Evolutionary conservation across 2,113 vertebrate genomes (phyloP), one percentile per base, ranked within the genome.

Genomic region (Xyliphius kryptos): DNA sequence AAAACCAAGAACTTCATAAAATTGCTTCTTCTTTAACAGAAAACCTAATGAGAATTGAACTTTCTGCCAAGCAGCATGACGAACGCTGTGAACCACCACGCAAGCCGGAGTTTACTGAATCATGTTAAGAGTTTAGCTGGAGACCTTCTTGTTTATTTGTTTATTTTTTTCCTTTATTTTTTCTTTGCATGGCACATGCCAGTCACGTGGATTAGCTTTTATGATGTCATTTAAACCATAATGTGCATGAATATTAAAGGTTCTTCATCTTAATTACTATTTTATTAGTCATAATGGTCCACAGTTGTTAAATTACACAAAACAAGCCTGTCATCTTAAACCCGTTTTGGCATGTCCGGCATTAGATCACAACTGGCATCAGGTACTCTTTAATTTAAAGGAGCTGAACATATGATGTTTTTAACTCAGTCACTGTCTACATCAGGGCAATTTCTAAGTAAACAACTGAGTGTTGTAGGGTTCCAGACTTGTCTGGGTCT

Each of bases 341-440:
- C 63, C 64, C 19, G 40, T 1, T 14, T 60, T 66, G 61, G 71
- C 65, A 67, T 63, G 72, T 55, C 20, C 57, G 65, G 77, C 74
- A 63, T 75, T 67, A 76, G 66, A 3, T 47, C 43, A 20, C 17
- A 62, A 68, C 76, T 77, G 77, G 61, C 76, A 56, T 56, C 43
- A 15, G 13, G 16, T 69, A 77, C 73, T 68, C 68, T 70, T 22
- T 85, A 75, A 76, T 82, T 82, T 79, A 36, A 57, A 46, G 40
- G 44, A 41, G 68, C 72, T 70, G 73, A 75, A 79, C 79, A 72
- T 75, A 78, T 61, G 60, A 43, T 56, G 19, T 53, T 21, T 52
- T n/a, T n/a, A n/a, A 37, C 59, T 67, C 47, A 68, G 71, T 60
- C 36, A 19, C 44, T 21, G n/a, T 50, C 44, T 44, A 50, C 22